phyloP scores from a whole-genome alignment of 2,113 vertebrate genomes.

The Puntigrus tetrazona region DNA sequence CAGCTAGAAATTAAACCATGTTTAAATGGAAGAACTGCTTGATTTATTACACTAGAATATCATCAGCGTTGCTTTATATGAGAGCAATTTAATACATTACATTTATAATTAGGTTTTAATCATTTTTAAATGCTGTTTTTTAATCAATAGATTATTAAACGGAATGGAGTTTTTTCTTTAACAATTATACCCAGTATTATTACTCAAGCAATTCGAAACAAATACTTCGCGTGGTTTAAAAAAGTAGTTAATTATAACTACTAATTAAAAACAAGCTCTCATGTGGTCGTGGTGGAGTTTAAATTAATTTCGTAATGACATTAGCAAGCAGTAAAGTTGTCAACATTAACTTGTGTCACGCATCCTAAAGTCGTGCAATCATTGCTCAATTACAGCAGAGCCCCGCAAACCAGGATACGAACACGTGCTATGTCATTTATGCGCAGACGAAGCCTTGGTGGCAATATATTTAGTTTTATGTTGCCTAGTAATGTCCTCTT shows the following conservation, averaged over 20 bases:
- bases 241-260: not conserved
- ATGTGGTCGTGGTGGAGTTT: not conserved
- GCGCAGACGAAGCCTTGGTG: not conserved
- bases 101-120: not conserved
- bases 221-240: not conserved
- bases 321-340: not conserved
- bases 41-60: not conserved
- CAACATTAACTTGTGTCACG: not conserved
- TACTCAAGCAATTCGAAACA: not conserved
- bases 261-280: not conserved
- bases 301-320: not conserved
- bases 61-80: not conserved
- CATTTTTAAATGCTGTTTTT: not conserved
- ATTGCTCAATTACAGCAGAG: not conserved
- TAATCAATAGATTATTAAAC: not conserved
- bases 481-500: not conserved
- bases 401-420: not conserved
- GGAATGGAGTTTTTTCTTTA: not conserved
- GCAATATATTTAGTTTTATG: not conserved
- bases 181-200: not conserved
- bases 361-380: not conserved
- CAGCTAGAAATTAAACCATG: not conserved
- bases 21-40: not conserved
- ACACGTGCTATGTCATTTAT: slow-evolving; percentile 1
- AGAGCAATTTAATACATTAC: not conserved